These are phyloP conservation scores for Meleagris gallopavo DNA, from an alignment of 2,113 vertebrate genomes.

Conservation along the genomic window DNA sequence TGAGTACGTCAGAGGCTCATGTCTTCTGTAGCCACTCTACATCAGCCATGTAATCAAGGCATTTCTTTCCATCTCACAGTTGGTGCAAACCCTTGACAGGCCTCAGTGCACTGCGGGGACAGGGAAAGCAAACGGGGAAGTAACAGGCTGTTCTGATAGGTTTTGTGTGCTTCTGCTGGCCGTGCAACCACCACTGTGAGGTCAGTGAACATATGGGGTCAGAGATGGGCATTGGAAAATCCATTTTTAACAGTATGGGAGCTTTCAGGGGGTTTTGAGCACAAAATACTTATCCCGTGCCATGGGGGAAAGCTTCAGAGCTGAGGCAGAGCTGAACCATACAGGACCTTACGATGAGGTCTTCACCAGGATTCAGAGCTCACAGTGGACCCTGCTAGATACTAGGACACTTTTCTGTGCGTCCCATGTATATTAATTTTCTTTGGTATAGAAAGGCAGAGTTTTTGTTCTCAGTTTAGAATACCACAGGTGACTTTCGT, in stretches of 20 bases:
- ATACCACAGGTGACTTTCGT: background rate
- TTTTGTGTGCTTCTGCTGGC: background rate
- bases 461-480: background rate
- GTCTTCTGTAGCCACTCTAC: slow-evolving; percentile 7
- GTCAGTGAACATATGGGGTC: background rate
- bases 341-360: no score
- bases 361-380: background rate
- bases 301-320: background rate
- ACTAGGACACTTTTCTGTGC: background rate
- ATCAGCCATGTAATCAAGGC: slow-evolving; percentile 65
- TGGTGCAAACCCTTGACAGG: slow-evolving; percentile 1
- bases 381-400: background rate
- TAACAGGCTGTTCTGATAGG: background rate
- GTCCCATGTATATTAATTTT: background rate
- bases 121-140: background rate
- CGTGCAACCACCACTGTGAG: background rate
- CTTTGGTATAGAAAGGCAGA: background rate
- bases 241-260: background rate
- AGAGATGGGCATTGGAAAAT: background rate
- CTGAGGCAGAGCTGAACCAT: background rate
- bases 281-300: background rate
- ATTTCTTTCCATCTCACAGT: slow-evolving; percentile 32
- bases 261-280: background rate
- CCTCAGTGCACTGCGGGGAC: background rate
- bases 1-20: background rate